A percentile compares a stretch with the other conserved stretches of the same genome.
These are phyloP conservation scores for Geotrypetes seraphini DNA, from an alignment of 2,797 vertebrate species.

Conservation along the genomic window DNA sequence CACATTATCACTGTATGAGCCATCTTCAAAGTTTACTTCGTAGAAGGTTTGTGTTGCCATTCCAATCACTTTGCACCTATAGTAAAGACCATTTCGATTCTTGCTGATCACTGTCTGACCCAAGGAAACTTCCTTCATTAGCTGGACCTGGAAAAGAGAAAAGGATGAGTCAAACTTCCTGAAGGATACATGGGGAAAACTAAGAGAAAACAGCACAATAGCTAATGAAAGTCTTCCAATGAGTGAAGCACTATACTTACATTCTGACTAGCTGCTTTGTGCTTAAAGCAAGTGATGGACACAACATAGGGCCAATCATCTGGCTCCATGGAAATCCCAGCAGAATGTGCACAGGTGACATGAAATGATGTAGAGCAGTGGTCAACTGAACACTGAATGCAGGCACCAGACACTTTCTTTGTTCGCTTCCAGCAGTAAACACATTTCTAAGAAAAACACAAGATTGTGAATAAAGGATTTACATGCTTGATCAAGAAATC, in stretches of 20 bases:
- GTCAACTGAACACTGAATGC: slow-evolving; percentile 84
- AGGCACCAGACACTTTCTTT: slow-evolving; percentile 70
- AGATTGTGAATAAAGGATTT: no score
- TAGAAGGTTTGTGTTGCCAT: slow-evolving; percentile 77
- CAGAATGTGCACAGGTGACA: slow-evolving; percentile 86
- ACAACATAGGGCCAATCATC: slow-evolving; percentile 94
- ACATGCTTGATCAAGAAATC: no score
- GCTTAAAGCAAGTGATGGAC: slow-evolving; percentile 87
- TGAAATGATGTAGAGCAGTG: slow-evolving; percentile 95
- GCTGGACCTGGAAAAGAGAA: slow-evolving; percentile 23
- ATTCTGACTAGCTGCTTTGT: slow-evolving; percentile 48
- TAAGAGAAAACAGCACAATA: accelerated
- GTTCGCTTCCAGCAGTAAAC: slow-evolving; percentile 77
- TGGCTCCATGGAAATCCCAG: slow-evolving; percentile 79
- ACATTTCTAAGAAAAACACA: slow-evolving; percentile 62
- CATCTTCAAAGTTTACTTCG: slow-evolving; percentile 91
- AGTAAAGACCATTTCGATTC: slow-evolving; percentile 78
- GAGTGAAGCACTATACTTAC: slow-evolving; percentile 40
- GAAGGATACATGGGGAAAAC: accelerated
- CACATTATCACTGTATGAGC: slow-evolving; percentile 92
- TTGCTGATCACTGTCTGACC: slow-evolving; percentile 86
- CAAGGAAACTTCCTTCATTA: slow-evolving; percentile 51
- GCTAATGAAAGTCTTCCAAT: accelerated
- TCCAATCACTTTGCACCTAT: slow-evolving; percentile 81
- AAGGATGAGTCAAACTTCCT: accelerated